Evolutionary conservation across 2,888 invertebrate genomes (phyloP), one percentile per base, ranked within the genome.

Genomic region (Heliconius hortense): DNA sequence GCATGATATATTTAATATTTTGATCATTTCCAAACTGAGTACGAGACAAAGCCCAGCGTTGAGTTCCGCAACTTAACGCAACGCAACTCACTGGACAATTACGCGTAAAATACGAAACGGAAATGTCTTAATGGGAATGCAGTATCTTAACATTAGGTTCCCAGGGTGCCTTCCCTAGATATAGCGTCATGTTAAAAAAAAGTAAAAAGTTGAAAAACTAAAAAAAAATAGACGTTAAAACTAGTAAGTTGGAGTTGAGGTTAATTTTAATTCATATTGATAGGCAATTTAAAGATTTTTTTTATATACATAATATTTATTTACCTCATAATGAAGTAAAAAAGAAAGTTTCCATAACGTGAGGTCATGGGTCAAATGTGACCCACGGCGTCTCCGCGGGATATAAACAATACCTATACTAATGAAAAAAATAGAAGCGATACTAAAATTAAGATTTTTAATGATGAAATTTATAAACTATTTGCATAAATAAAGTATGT

Each of bases 361-460:
- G 31, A 43, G 76, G 70, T 76, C 73, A 43, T 13, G 35, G 73
- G 76, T 76, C 66, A 70, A 26, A 24, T 15, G 70, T 59, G 31
- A n/a, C 73, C 74, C 24, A 59, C 66, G 59, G 76, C 39, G 56
- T 69, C 76, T 59, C 76, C 64, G 59, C 76, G 73, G 76, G 76
- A 64, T 28, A 21, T 64, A 24, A 56, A 56, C 39, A 35, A 56
- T 73, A 73, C 31, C 3, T 56, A 18, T 48, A 63, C 68, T 76
- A 72, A 76, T 48, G 31, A 43, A 76, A 76, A n/a, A 72, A 69
- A 48, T 69, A 75, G 72, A 78, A 74, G 74, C 72, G 64, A 76
- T 60, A 28, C 31, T 60, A 24, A 31, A 62, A 73, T 67, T 73
- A 67, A 68, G 31, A 62, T 24, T 75, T 67, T 72, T 73, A 59